phyloP scores from a whole-genome alignment of 2,797 vertebrate genomes.

The Sparus aurata region DNA sequence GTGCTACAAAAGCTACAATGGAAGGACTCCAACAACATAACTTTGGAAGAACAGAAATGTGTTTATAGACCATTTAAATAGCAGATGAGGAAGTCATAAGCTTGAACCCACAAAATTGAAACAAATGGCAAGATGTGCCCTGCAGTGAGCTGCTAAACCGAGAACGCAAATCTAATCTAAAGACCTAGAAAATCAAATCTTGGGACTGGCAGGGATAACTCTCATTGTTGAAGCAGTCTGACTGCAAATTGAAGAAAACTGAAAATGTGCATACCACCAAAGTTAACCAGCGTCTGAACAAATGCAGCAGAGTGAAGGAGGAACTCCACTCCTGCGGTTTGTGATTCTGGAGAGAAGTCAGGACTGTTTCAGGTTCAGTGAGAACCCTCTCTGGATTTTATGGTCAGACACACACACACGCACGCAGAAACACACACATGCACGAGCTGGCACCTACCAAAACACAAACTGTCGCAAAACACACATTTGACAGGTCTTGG shows the following conservation, averaged over 20 bases:
- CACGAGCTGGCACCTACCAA: not conserved
- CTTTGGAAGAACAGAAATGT: slow-evolving; percentile 39
- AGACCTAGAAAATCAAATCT: slow-evolving; percentile 59
- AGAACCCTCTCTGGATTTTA: slow-evolving; percentile 12
- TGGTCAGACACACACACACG: slow-evolving; percentile 6
- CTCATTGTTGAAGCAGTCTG: slow-evolving; percentile 34
- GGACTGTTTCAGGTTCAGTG: not conserved
- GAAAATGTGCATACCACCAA: slow-evolving; percentile 37
- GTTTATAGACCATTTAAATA: slow-evolving; percentile 48
- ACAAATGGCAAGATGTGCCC: slow-evolving; percentile 53
- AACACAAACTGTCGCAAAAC: slow-evolving; percentile 25
- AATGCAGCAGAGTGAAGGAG: slow-evolving; percentile 9
- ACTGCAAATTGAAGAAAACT: slow-evolving; percentile 30
- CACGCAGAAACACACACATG: not conserved
- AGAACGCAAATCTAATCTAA: slow-evolving; percentile 57
- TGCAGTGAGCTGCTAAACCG: slow-evolving; percentile 45
- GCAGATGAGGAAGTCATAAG: slow-evolving; percentile 55
- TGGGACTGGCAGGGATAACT: slow-evolving; percentile 34
- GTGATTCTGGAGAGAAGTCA: not conserved
- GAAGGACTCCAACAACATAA: not conserved
- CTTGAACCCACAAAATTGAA: slow-evolving; percentile 45
- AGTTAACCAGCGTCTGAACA: slow-evolving; percentile 31
- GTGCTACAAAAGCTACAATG: slow-evolving; percentile 1
- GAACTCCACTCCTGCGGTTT: slow-evolving; percentile 8
- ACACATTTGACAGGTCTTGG: slow-evolving; percentile 25